Conservation (phyloP, 92 coral and sea anemone genomes). For the Palythoa grandis region DNA sequence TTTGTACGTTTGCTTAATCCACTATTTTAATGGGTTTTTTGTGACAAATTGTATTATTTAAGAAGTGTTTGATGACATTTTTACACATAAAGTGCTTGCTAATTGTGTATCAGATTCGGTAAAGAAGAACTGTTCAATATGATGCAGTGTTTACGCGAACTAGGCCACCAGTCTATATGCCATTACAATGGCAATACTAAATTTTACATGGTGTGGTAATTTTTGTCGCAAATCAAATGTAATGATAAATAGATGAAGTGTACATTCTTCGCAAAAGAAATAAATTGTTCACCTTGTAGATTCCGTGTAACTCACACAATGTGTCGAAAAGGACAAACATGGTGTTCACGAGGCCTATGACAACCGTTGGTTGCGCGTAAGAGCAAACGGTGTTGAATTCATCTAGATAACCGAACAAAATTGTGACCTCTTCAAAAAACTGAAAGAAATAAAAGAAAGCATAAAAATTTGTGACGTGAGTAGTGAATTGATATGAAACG, state of each 20-base stretch:
- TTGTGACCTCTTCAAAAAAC: slow-evolving; percentile 81
- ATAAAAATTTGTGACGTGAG: not conserved
- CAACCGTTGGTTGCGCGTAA: slow-evolving; percentile 68
- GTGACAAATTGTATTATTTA: too few relatives aligned
- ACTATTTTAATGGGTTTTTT: too few relatives aligned
- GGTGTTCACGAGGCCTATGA: slow-evolving; percentile 67
- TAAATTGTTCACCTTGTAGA: slow-evolving; percentile 63
- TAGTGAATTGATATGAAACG: not conserved
- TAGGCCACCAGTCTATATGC: too few relatives aligned
- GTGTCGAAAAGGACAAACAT: slow-evolving; percentile 73
- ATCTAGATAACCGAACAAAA: slow-evolving; percentile 82
- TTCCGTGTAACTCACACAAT: slow-evolving; percentile 78
- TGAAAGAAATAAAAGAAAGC: slow-evolving; percentile 17
- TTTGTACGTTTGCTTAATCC: too few relatives aligned
- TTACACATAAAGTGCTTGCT: too few relatives aligned
- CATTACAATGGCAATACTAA: too few relatives aligned
- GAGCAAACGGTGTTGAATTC: slow-evolving; percentile 74
- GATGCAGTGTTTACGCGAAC: too few relatives aligned
- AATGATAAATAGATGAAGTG: not conserved
- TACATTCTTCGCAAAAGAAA: not conserved
- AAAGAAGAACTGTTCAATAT: too few relatives aligned
- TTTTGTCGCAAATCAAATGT: too few relatives aligned
- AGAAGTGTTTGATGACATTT: too few relatives aligned
- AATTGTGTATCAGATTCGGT: too few relatives aligned
- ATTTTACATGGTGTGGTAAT: too few relatives aligned